phyloP scores from a whole-genome alignment of 2,888 invertebrate species.

The Hemithea aestivaria region DNA sequence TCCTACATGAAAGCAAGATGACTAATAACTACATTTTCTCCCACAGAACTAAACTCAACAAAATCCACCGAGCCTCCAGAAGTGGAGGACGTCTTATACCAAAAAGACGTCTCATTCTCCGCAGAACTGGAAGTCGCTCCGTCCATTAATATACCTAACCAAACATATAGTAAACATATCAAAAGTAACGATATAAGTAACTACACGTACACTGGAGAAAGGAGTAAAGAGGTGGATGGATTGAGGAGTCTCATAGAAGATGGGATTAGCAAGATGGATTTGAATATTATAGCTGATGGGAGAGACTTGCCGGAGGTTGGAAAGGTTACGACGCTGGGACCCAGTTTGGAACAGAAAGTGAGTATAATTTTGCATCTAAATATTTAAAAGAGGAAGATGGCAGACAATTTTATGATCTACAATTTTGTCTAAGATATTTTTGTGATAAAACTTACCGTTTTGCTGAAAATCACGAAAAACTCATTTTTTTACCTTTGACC shows the following conservation, averaged over 20 bases:
- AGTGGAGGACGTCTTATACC: slow-evolving; percentile 85
- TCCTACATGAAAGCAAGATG: too few species aligned
- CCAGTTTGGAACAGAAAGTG: slow-evolving; percentile 83
- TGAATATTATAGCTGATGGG: slow-evolving; percentile 63
- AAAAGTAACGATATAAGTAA: slow-evolving; percentile 46
- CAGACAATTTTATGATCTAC: too few species aligned
- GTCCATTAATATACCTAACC: slow-evolving; percentile 60
- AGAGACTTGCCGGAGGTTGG: slow-evolving; percentile 38
- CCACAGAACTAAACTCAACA: slow-evolving; percentile 87
- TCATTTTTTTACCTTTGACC: too few species aligned
- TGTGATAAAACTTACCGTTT: too few species aligned
- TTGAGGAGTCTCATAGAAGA: slow-evolving; percentile 67
- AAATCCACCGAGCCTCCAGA: slow-evolving; percentile 76
- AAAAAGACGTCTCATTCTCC: slow-evolving; percentile 88
- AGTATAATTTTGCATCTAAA: slow-evolving; percentile 18
- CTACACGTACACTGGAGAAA: slow-evolving; percentile 63
- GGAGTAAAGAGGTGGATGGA: slow-evolving; percentile 62
- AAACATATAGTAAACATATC: slow-evolving; percentile 36
- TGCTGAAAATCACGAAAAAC: too few species aligned
- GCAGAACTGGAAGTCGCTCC: slow-evolving; percentile 83
- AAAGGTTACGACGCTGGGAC: slow-evolving; percentile 78
- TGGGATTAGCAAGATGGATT: slow-evolving; percentile 64
- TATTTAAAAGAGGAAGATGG: not conserved
- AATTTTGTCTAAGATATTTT: too few species aligned
- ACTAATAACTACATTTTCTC: slow-evolving; percentile 27